Percentiles rank a stretch among this genome's conserved stretches.
phyloP scores from a whole-genome alignment of 2,113 vertebrate species.

The Eolophus roseicapilla region DNA sequence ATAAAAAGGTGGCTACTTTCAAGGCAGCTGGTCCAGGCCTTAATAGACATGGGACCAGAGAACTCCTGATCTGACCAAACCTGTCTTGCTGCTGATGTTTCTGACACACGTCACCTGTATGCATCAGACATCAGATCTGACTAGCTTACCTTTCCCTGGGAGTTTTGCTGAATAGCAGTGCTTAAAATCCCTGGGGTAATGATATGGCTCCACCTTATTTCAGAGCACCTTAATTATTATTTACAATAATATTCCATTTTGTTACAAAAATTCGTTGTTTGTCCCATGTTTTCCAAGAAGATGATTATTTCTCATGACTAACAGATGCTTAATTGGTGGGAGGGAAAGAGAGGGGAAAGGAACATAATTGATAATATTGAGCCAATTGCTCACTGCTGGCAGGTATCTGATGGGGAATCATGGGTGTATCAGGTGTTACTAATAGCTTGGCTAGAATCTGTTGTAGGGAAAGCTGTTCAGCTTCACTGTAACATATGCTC shows the following conservation, averaged over 20 bases:
- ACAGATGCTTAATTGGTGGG: conserved; percentile 58
- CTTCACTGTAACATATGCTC: conserved; percentile 28
- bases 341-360: conserved; percentile 1
- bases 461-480: conserved; percentile 46
- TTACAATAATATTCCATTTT: conserved; percentile 22
- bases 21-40: background rate
- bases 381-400: conserved; percentile 46
- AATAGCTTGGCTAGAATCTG: conserved; percentile 53
- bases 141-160: background rate
- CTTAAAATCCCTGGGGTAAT: background rate
- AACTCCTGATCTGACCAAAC: background rate
- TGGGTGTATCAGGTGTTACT: conserved; percentile 61
- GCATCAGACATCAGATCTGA: background rate
- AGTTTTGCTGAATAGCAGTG: background rate
- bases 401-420: conserved; percentile 31
- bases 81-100: background rate
- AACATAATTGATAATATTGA: conserved; percentile 17
- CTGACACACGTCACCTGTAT: background rate
- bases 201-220: background rate
- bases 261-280: conserved; percentile 24
- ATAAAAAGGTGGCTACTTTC: background rate
- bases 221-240: background rate
- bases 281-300: background rate
- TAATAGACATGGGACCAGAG: background rate
- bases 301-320: conserved; percentile 42